Evolutionary conservation across 2,888 invertebrate genomes (phyloP), one percentile per base, ranked within the genome.

Genomic region (Heterodera filipjevi): DNA sequence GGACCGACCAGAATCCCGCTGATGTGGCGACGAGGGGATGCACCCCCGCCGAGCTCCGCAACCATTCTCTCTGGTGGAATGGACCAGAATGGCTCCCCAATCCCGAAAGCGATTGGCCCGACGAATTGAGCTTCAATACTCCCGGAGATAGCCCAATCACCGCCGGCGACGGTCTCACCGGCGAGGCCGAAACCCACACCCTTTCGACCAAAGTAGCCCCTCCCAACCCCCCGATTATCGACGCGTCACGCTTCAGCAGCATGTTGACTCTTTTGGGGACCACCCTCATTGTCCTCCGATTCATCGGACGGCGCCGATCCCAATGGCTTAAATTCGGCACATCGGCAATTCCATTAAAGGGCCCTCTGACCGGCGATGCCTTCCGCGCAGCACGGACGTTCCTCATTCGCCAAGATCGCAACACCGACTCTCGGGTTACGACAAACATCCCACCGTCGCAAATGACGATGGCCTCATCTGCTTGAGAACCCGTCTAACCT

Each of bases 1-100:
- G n/a, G 70, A 78, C 79, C 1, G 22, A 14, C 14, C 1, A n/a
- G 1, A 79, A 79, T 12, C 79, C 79, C 22, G 79, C 79, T 8
- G 79, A 79, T 35, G 12, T 79, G 3, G 79, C 66, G 5, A 78
- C 64, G 0, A 30, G 79, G 8, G 79, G 79, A 19, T 30, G 32
- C 32, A 35, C 59, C 27, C 53, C 70, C 3, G 12, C 30, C 1
- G 75, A 79, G 27, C 27, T 79, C 10, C 3, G 14, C 6, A 14
- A 33, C 2, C 3, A 3, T 1, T 27, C 6, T 27, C 30, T 79
- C 1, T 79, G 79, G 79, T 79, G 66, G 66, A n/a, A 44, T 10
- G 79, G 79, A 16, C 79, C 79, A 2, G n/a, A 3, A 6, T 76
- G 76, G 76, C 49, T 76, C 22, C 0, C 1, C 6, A 22, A 10